Percentiles rank a stretch among this genome's conserved stretches.
Evolutionary conservation across 1,140 invertebrate genomes (phyloP).

Genomic region (Drosophila setifemur): DNA sequence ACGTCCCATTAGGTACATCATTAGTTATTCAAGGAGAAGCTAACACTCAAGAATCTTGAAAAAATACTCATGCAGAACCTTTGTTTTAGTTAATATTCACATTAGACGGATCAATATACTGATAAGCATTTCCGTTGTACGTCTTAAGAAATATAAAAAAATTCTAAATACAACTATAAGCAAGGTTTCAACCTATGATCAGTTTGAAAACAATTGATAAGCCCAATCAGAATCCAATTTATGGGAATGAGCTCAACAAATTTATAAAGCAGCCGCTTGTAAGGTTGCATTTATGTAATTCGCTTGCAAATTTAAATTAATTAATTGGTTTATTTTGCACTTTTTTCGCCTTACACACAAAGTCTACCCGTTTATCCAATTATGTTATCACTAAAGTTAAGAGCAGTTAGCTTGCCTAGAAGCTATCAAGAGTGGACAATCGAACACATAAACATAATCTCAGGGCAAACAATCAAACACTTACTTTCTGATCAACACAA

Average conservation of each 20-base stretch:
- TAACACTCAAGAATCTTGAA: too few species aligned
- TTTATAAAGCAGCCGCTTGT: not conserved
- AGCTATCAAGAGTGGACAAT: conserved; percentile 13
- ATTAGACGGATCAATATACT: not conserved
- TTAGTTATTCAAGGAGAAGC: conserved; percentile 6
- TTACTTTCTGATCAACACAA: conserved; percentile 44
- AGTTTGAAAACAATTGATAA: not conserved
- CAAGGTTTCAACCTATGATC: not conserved
- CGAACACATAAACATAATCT: not conserved
- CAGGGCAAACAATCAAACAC: conserved; percentile 25
- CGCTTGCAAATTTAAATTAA: not conserved
- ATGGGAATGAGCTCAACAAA: not conserved
- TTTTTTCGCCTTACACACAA: too few species aligned
- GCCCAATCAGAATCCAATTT: conserved; percentile 3
- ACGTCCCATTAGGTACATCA: conserved; percentile 4
- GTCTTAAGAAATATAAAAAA: too few species aligned
- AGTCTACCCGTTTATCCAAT: too few species aligned
- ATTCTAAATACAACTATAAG: too few species aligned
- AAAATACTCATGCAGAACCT: too few species aligned
- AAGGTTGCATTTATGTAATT: conserved; percentile 4
- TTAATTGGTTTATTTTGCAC: too few species aligned
- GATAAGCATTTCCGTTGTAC: not conserved
- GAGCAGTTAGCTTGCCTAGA: not conserved
- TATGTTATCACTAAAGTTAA: too few species aligned
- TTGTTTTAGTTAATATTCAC: not conserved